Base-by-base conservation (phyloP, 1,140 invertebrate genomes). In the Scaptomyza pallida region DNA sequence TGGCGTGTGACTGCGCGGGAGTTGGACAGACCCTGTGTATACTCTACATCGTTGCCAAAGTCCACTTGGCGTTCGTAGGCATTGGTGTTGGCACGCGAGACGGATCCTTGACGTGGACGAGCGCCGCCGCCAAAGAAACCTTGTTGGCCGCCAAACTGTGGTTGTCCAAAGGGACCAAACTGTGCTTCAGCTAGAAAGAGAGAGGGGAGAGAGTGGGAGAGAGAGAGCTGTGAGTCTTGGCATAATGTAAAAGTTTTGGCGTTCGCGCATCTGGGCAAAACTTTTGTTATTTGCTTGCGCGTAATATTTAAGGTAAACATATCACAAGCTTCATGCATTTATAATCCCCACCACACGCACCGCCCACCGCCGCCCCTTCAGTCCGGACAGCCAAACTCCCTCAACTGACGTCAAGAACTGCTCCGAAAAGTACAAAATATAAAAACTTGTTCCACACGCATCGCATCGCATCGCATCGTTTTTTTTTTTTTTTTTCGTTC, bases 21-120 rank as follows among this genome's bases (percentile, higher is more conserved):
- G 35, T 91, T 91, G 10, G 86, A 73, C 10, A 77, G 12, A 0
- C 86, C 89, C 44, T 78, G 71, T 8, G 71, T 79, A 12, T 73
- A 56, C 55, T 78, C 89, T n/a, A 91, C 1, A 12, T 74, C 62
- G 54, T 85, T 88, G 44, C 89, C 89, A 1, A 75, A 63, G n/a
- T 90, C 86, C 16, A 89, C 64, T 52, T 90, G 64, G 2, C 82
- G 77, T 54, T 89, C 77, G 16, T 75, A 89, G 16, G 89, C 73
- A 5, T 89, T 81, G 2, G 77, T 89, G 10, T 83, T 82, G 37
- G 89, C 89, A 23, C 41, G 50, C 23, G 89, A 89, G 0, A 79
- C 75, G 17, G 89, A 90, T 0, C 89, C 89, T 40, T 45, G 72
- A 0, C 72, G 71, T n/a, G 26, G 55, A 19, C 35, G 15, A n/a